A percentile compares a stretch with the other conserved stretches of the same genome.
Conservation (phyloP, 2,113 vertebrate genomes). For the Brachyhypopomus occidentalis region DNA sequence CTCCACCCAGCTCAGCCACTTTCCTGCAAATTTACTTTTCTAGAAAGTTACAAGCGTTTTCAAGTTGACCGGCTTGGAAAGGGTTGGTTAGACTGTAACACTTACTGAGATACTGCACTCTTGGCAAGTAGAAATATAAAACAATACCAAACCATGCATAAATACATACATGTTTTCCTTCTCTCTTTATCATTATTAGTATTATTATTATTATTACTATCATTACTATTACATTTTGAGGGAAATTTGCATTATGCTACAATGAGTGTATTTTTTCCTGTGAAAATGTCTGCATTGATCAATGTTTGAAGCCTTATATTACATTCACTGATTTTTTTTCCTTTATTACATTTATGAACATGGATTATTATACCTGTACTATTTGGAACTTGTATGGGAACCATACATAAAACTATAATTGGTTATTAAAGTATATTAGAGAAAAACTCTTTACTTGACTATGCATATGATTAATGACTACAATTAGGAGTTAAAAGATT, state of each 20-base stretch:
- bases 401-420: constrained; percentile 4
- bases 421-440: constrained; percentile 21
- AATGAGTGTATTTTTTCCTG: constrained; percentile 9
- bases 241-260: neutral
- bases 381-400: constrained; percentile 24
- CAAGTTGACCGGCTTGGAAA: neutral
- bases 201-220: neutral
- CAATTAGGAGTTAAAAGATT: neutral
- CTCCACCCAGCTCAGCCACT: neutral
- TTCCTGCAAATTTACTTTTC: neutral
- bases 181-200: too few species aligned
- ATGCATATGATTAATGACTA: constrained; percentile 3
- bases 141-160: too few species aligned
- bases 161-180: too few species aligned
- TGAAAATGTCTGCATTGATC: constrained; percentile 10
- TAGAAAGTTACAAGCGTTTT: constrained; percentile 1
- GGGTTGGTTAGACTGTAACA: neutral
- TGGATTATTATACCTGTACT: constrained; percentile 9
- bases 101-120: neutral
- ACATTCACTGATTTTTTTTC: constrained; percentile 5
- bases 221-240: neutral
- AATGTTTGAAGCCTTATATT: neutral
- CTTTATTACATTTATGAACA: neutral
- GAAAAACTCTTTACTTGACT: neutral
- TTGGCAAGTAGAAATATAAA: too few species aligned